Base-by-base conservation (phyloP, 2,888 invertebrate species). In the Meteorus colon region DNA sequence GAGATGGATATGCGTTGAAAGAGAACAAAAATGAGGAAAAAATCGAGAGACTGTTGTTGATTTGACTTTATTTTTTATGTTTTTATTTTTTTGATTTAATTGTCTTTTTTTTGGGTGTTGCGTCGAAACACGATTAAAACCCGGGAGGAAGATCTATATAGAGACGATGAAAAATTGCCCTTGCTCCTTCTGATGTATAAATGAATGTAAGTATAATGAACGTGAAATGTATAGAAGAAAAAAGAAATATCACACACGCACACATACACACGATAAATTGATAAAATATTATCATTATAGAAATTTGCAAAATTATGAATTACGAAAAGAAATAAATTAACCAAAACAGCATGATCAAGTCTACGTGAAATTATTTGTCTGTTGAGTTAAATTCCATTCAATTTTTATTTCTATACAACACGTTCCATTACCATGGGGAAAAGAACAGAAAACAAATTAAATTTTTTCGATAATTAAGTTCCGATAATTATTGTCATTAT, bases 401-500 rank as follows among this genome's bases (percentile, higher is more conserved):
- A 55, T 55, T 19, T 24, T 2, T 55, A 55, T 55, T n/a, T 55
- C 55, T 19, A 19, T 19, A 55, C 55, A 55, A 55, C n/a, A 48
- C 19, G 19, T 4, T 19, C n/a, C n/a, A 19, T 19, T 55, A 66
- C 34, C 55, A 63, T 63, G 55, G 63, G 24, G 24, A 24, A 24
- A 37, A 69, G 65, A 72, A 67, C 45, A 75, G 65, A 51, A 78
- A 79, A 81, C 73, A 78, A 75, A 78, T 74, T 37, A 73, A 75
- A 79, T 68, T 27, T 78, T 79, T 74, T 74, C 72, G 76, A 67
- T 70, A 73, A 76, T 76, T 78, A 67, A 79, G 76, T 74, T 76
- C 68, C 73, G 76, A 78, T 76, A 70, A 66, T 78, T 79, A 76
- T 76, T 76, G 78, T 76, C 76, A 79, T 45, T 77, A 77, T 79